Base-by-base conservation (phyloP, 2,888 invertebrate species). In the Lycaena phlaeas region DNA sequence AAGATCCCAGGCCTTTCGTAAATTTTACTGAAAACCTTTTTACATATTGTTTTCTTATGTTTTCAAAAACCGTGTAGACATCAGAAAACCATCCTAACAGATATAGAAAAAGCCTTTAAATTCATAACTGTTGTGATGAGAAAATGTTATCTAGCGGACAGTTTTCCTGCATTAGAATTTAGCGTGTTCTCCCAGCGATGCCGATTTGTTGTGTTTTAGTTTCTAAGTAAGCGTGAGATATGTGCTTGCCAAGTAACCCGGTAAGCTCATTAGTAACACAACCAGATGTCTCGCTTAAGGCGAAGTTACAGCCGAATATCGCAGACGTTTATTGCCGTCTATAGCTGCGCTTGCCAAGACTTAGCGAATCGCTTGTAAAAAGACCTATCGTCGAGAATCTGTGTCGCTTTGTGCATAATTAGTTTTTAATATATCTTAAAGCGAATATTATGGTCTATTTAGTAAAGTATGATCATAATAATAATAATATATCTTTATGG, bases 221-320 rank as follows among this genome's bases (percentile, higher is more conserved):
- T 66, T 43, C 39, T 48, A 51, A 46, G 53, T 56, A 60, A 64
- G 57, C 61, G 53, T 52, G 59, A 70, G 71, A 68, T 68, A 68
- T 68, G 61, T 63, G 66, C 60, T 68, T 61, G 62, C 65, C 69
- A 69, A 72, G 67, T 65, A 59, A 61, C 57, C 60, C 52, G 51
- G 63, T 62, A 57, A 69, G 68, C 69, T 71, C 71, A 72, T 72
- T 72, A 69, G 64, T 56, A 59, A 61, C 17, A n/a, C 38, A 25
- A 40, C 30, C 58, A 59, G 58, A 58, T 40, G 31, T 34, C 34
- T 38, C 15, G 11, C 14, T 36, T 29, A 14, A 42, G 41, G 42
- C 42, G 14, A 38, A 42, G 37, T 39, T 39, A 39, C 31, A 39
- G n/a, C 22, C 4, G 14, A 31, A 30, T 38, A 38, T 14, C 22